Percentiles rank a stretch among this genome's conserved stretches.
These are phyloP conservation scores for Byasa hedistus DNA, from an alignment of 2,888 invertebrate genomes.

Conservation along the genomic window DNA sequence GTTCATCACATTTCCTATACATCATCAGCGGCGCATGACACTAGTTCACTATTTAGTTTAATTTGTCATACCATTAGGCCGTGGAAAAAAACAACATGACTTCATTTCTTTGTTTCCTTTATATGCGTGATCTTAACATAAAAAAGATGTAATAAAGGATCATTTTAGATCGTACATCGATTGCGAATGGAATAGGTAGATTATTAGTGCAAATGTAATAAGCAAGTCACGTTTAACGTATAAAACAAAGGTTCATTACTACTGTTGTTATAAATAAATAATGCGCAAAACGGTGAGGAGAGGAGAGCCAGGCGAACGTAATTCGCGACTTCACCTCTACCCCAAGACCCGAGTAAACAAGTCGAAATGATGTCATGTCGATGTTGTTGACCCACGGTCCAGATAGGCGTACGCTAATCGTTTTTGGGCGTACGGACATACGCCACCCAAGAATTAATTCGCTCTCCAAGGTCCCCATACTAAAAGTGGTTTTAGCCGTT, in stretches of 20 bases:
- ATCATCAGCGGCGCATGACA: slow-evolving; percentile 20
- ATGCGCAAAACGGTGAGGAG: slow-evolving; percentile 52
- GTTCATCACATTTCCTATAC: slow-evolving; percentile 29
- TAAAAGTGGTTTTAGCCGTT: slow-evolving; percentile 13
- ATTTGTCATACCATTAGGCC: slow-evolving; percentile 28
- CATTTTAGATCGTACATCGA: not conserved
- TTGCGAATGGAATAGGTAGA: not conserved
- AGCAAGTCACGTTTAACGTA: slow-evolving; percentile 12
- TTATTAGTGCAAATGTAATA: slow-evolving; percentile 8
- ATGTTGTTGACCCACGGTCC: slow-evolving; percentile 66
- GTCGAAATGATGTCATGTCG: slow-evolving; percentile 68
- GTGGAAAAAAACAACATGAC: slow-evolving; percentile 32
- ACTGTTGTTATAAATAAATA: slow-evolving; percentile 33
- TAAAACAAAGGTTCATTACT: slow-evolving; percentile 3
- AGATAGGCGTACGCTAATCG: slow-evolving; percentile 39
- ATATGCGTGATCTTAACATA: slow-evolving; percentile 6
- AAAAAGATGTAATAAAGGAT: slow-evolving; percentile 3
- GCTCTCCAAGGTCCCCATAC: slow-evolving; percentile 13
- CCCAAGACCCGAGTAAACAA: slow-evolving; percentile 65
- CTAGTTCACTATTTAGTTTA: slow-evolving; percentile 18
- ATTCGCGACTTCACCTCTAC: slow-evolving; percentile 62
- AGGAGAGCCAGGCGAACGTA: slow-evolving; percentile 52
- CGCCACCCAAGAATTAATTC: slow-evolving; percentile 26
- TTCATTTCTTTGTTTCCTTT: slow-evolving; percentile 30
- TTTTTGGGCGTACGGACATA: slow-evolving; percentile 39